Base-by-base conservation (phyloP, 30 jellyfish, hydroid and myxozoan species). In the Pelagia noctiluca region DNA sequence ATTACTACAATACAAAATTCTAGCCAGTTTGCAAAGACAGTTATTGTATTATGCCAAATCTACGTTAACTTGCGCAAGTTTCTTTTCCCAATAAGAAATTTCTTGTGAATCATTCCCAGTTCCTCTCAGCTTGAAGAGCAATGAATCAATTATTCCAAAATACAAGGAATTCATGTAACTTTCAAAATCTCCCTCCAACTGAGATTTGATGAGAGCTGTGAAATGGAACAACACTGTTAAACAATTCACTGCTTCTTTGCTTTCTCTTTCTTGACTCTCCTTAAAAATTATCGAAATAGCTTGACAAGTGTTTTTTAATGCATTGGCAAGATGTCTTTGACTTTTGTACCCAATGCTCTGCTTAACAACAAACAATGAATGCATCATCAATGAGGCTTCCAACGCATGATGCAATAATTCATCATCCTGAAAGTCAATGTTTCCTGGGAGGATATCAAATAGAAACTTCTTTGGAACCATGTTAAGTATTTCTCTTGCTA, bases 281-380 rank as follows among this genome's bases (percentile, higher is more conserved):
- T 16, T 63, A 34, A 79, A 2, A 33, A n/a, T 22, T 0, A 12
- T 37, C 3, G 64, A 37, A 28, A 79, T 60, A 0, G 61, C 10
- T 30, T 36, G 30, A 16, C 64, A 65, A 7, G 69, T 26, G 19
- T 63, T 62, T 34, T 35, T 66, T 24, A 31, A 31, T 4, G 80
- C 74, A 19, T 35, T 30, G 1, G 50, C 28, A 3, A 79, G 13
- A 0, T 35, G 2, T 2, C 1, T 0, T 24, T 63, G 49, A 11
- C 57, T 28, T n/a, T 24, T 22, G 0, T 8, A 3, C 0, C 28
- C 34, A 31, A 38, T 35, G 10, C 33, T 64, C 5, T 33, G 53
- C 0, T 2, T 35, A 21, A 63, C 47, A 13, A 79, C 50, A 16
- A 79, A 49, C 18, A 79, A 28, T 24, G 89, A 66, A 64, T 79